Percentiles rank a stretch among this genome's conserved stretches.
phyloP scores from a whole-genome alignment of 2,113 vertebrate genomes.

The Regulus satrapa region DNA sequence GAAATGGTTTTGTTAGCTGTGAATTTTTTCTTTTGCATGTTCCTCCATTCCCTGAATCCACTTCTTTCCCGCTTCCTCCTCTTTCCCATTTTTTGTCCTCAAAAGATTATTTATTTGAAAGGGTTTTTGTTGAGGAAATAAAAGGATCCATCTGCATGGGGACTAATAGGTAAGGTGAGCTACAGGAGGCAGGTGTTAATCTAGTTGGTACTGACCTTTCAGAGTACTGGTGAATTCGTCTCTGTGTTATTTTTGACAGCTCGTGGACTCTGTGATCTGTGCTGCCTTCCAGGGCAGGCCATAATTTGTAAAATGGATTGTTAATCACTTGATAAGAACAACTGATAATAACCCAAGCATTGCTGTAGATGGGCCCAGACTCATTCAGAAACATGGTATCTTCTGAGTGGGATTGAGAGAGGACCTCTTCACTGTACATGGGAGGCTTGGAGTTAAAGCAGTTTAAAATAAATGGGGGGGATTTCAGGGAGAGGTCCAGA shows the following conservation, averaged over 20 bases:
- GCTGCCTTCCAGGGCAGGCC: background rate
- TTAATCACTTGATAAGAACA: background rate
- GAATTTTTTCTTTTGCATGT: background rate
- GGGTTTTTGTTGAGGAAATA: background rate
- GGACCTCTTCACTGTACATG: background rate
- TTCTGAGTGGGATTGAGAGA: background rate
- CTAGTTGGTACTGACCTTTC: background rate
- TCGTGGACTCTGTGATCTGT: fast-evolving
- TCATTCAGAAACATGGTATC: background rate
- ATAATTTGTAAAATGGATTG: background rate
- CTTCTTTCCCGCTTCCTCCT: background rate
- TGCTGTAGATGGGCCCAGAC: background rate
- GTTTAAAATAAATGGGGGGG: background rate
- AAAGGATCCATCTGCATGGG: background rate
- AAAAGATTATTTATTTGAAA: background rate
- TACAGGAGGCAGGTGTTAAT: background rate
- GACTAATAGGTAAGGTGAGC: background rate
- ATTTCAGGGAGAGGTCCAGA: background rate
- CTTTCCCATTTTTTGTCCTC: too few species aligned
- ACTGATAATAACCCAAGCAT: background rate
- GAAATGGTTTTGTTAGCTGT: background rate
- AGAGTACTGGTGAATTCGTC: background rate
- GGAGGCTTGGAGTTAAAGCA: background rate
- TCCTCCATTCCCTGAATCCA: background rate
- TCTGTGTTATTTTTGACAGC: background rate